These are phyloP conservation scores for Forbesichthys papilliferus DNA, from an alignment of 2,113 vertebrate species.

Conservation along the genomic window DNA sequence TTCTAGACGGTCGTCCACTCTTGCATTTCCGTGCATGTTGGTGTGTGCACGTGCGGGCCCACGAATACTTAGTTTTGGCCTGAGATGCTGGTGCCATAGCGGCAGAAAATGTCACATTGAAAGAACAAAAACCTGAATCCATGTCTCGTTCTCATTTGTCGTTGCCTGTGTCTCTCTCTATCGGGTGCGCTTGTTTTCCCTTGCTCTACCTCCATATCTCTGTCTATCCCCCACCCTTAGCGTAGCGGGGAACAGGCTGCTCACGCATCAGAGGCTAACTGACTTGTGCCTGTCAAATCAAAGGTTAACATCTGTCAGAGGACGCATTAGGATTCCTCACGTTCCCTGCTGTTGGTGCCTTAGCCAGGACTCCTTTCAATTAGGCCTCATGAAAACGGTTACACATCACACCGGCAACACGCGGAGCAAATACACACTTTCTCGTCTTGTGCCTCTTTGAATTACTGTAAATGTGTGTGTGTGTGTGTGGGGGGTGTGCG, in stretches of 20 bases:
- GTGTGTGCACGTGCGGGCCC: too few relatives aligned
- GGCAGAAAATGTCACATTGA: not conserved
- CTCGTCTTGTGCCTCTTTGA: constrained; percentile 16
- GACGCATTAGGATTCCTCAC: constrained; percentile 55
- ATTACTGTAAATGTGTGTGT: constrained; percentile 2
- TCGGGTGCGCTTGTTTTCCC: not conserved
- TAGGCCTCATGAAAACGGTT: constrained; percentile 60
- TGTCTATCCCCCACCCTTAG: not conserved
- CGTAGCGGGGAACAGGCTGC: constrained; percentile 9
- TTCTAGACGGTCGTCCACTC: too few relatives aligned
- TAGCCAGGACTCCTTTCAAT: constrained; percentile 64
- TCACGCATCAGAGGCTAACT: constrained; percentile 48
- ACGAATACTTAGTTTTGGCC: not conserved
- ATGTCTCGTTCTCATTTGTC: not conserved
- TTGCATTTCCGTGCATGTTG: too few relatives aligned
- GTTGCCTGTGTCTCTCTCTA: not conserved
- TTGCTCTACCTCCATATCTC: not conserved
- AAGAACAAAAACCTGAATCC: not conserved
- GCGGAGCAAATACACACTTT: constrained; percentile 32
- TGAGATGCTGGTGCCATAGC: not conserved
- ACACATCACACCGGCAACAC: constrained; percentile 24
- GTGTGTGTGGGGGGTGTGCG: not conserved
- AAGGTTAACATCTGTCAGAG: constrained; percentile 67
- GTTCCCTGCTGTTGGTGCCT: constrained; percentile 64
- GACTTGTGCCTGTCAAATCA: constrained; percentile 71